These are phyloP conservation scores for Camarhynchus parvulus DNA, from an alignment of 2,113 vertebrate species.

Conservation along the genomic window DNA sequence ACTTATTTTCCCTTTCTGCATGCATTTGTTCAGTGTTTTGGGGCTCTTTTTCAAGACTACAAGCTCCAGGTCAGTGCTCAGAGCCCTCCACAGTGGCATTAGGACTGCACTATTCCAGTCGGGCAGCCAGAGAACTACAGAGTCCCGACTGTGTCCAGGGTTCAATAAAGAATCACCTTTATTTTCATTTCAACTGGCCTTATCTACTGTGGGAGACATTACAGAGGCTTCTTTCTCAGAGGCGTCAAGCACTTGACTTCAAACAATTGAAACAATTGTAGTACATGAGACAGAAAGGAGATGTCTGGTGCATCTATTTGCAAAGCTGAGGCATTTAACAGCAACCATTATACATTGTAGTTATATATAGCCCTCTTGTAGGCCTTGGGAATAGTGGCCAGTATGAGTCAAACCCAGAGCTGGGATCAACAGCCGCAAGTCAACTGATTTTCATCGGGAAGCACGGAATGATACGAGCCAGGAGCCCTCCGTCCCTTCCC, in stretches of 20 bases:
- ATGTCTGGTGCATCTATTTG: conserved; percentile 35
- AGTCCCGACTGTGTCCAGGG: not conserved
- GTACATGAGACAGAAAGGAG: conserved; percentile 46
- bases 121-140: not conserved
- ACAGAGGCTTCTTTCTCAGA: conserved; percentile 62
- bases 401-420: not conserved
- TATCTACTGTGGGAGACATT: conserved; percentile 34
- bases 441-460: not conserved
- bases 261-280: conserved; percentile 34
- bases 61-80: not conserved
- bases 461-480: not conserved
- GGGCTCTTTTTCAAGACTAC: not conserved
- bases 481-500: not conserved
- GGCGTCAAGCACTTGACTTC: conserved; percentile 19
- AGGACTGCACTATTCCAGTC: not conserved
- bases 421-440: not conserved
- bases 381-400: conserved; percentile 10
- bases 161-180: conserved; percentile 48
- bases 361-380: conserved; percentile 36
- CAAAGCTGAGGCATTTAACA: conserved; percentile 34
- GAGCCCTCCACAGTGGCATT: not conserved
- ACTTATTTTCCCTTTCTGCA: conserved; percentile 38
- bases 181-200: conserved; percentile 49
- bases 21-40: not conserved
- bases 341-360: conserved; percentile 35